Percentiles rank a stretch among this genome's conserved stretches.
These are phyloP conservation scores for Danaus melanippus DNA, from an alignment of 1,140 invertebrate species.

Conservation along the genomic window DNA sequence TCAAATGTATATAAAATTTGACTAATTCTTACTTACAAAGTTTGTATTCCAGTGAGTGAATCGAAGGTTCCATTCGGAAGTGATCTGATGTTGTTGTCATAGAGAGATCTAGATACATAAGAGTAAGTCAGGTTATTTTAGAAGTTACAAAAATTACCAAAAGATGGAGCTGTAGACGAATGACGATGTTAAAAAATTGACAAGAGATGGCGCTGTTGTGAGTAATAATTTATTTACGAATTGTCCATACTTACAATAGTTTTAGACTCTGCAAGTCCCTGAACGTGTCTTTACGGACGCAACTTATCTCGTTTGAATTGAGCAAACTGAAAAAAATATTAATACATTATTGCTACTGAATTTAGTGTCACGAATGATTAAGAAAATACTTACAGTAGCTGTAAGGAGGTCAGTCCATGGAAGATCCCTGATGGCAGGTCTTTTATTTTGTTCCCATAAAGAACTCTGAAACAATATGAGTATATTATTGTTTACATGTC, in stretches of 20 bases:
- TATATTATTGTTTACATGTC: not conserved
- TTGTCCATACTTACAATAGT: conserved; percentile 83
- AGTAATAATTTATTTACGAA: not conserved
- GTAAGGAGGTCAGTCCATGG: conserved; percentile 90
- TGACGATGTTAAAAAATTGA: too few species aligned
- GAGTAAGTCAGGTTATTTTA: not conserved
- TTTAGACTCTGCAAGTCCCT: conserved; percentile 92
- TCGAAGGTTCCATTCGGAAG: conserved; percentile 97
- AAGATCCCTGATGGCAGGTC: conserved; percentile 95
- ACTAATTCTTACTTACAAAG: conserved; percentile 84
- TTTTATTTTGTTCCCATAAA: conserved; percentile 98
- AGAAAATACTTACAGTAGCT: conserved; percentile 88
- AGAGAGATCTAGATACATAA: conserved; percentile 85
- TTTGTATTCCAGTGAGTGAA: conserved; percentile 92
- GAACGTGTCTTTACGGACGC: conserved; percentile 95
- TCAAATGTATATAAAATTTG: not conserved
- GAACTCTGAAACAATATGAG: conserved; percentile 79
- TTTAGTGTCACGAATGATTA: not conserved
- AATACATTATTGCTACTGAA: not conserved
- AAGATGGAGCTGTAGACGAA: too few species aligned
- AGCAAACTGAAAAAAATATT: conserved; percentile 80
- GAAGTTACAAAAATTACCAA: too few species aligned
- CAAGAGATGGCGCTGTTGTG: too few species aligned
- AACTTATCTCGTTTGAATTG: conserved; percentile 98
- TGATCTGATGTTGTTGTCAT: conserved; percentile 98